Conservation (phyloP, 2,797 vertebrate species). For the Takifugu ocellatus region DNA sequence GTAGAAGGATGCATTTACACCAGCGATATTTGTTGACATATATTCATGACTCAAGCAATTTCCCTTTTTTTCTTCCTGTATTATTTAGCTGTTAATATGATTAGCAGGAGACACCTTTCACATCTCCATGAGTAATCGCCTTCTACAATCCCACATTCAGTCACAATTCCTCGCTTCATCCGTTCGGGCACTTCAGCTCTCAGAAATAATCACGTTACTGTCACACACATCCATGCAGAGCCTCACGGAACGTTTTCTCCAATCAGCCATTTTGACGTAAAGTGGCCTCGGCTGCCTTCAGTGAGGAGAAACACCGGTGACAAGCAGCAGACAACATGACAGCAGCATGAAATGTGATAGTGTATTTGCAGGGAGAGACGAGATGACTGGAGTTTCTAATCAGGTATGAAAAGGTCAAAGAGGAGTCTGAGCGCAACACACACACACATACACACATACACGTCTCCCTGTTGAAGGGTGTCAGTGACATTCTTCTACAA, state of each 20-base stretch:
- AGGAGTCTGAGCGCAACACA: constrained; percentile 29
- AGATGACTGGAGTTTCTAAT: constrained; percentile 60
- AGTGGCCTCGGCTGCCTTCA: constrained; percentile 27
- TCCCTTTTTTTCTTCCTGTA: constrained; percentile 25
- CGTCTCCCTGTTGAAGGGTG: constrained; percentile 30
- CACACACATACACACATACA: neutral
- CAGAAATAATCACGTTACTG: constrained; percentile 47
- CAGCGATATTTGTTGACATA: constrained; percentile 9
- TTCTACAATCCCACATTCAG: constrained; percentile 32
- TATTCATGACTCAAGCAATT: constrained; percentile 11
- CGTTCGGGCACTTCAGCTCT: constrained; percentile 35
- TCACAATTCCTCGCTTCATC: constrained; percentile 33
- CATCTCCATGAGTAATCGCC: constrained; percentile 57
- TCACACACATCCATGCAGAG: constrained; percentile 19
- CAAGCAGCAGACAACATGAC: constrained; percentile 40
- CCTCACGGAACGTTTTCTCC: constrained; percentile 23
- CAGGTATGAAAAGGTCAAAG: constrained; percentile 57
- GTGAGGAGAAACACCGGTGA: constrained; percentile 33
- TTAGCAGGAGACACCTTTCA: constrained; percentile 61
- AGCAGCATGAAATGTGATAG: constrained; percentile 56
- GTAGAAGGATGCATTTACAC: constrained; percentile 27
- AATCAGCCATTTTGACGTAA: constrained; percentile 27
- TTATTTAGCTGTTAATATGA: constrained; percentile 60
- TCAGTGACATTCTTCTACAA: constrained; percentile 57
- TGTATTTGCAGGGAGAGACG: constrained; percentile 36